Evolutionary conservation across 1,140 invertebrate genomes (phyloP).

Genomic region (Penaeus japonicus): DNA sequence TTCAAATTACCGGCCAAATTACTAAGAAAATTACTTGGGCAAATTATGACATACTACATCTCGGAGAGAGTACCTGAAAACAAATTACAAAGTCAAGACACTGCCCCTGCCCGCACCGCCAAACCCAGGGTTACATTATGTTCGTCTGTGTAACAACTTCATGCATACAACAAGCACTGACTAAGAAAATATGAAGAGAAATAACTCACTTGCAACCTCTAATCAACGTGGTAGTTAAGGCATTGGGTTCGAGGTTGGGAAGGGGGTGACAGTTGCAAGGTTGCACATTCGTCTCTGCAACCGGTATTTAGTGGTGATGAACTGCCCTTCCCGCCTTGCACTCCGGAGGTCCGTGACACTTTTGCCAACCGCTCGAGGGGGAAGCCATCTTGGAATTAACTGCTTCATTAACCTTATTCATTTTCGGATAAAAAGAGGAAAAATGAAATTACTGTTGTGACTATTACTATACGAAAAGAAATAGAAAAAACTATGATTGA

Average conservation of each 20-base stretch:
- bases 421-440: no score
- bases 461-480: no score
- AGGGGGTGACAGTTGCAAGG: constrained; percentile 38
- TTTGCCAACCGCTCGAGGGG: background rate
- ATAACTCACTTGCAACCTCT: constrained; percentile 37
- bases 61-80: constrained; percentile 4
- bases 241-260: constrained; percentile 23
- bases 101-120: background rate
- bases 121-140: background rate
- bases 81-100: background rate
- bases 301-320: constrained; percentile 37
- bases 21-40: constrained; percentile 27
- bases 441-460: no score
- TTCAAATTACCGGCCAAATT: constrained; percentile 34
- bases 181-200: constrained; percentile 36
- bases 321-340: background rate
- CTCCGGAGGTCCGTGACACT: background rate
- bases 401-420: no score
- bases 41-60: constrained; percentile 30
- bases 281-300: constrained; percentile 42
- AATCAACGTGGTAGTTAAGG: constrained; percentile 36
- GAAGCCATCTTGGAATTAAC: background rate
- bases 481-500: no score
- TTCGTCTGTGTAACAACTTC: constrained; percentile 17
- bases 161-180: constrained; percentile 29